A percentile compares a stretch with the other conserved stretches of the same genome.
These are phyloP conservation scores for Seriola aureovittata DNA, from an alignment of 2,113 vertebrate species.

Conservation along the genomic window DNA sequence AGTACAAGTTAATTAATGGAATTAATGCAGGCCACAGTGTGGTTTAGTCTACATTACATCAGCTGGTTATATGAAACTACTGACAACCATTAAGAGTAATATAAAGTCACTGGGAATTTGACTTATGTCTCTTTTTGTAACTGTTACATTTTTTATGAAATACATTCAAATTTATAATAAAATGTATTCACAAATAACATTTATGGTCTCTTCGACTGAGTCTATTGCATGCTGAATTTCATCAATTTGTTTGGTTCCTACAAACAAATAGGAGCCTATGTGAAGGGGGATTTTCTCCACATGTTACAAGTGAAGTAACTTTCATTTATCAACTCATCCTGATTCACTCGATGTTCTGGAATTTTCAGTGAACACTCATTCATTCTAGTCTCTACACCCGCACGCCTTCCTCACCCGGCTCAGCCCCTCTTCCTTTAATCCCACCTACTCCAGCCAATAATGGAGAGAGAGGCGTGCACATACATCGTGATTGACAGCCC, in stretches of 20 bases:
- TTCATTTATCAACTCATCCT: background rate
- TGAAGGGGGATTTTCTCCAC: too few species aligned
- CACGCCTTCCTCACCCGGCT: background rate
- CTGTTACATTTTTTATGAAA: constrained; percentile 70
- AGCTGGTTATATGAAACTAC: constrained; percentile 41
- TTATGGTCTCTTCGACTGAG: background rate
- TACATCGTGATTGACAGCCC: constrained; percentile 56
- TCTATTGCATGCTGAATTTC: background rate
- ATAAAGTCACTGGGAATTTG: constrained; percentile 39
- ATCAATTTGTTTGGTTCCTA: background rate
- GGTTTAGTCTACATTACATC: constrained; percentile 28
- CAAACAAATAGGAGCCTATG: background rate
- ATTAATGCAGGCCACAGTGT: constrained; percentile 33
- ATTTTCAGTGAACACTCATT: constrained; percentile 33
- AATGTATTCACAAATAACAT: constrained; percentile 45
- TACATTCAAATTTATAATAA: constrained; percentile 76
- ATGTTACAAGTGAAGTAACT: background rate
- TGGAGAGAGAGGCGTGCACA: background rate
- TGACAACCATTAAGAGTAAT: constrained; percentile 52
- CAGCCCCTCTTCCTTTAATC: background rate
- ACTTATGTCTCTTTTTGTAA: constrained; percentile 72
- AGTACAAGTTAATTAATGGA: constrained; percentile 7
- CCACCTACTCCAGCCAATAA: constrained; percentile 25
- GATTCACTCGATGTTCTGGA: constrained; percentile 40
- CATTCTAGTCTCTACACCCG: background rate